These are phyloP conservation scores for Polypterus bichir DNA, from an alignment of 2,113 vertebrate species.

Conservation along the genomic window DNA sequence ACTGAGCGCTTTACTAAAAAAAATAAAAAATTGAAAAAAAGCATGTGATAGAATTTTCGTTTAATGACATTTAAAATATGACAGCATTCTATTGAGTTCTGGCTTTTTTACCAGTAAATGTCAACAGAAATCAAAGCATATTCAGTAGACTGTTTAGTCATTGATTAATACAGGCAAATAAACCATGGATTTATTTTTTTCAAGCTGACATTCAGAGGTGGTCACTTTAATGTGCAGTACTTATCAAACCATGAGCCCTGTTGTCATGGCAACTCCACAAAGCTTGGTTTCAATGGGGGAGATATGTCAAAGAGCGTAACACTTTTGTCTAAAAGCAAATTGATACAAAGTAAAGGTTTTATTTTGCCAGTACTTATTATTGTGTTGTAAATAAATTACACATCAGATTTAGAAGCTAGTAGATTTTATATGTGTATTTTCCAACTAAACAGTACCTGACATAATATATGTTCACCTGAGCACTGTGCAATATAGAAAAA, in stretches of 20 bases:
- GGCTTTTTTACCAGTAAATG: background rate
- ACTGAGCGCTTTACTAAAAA: too few species aligned
- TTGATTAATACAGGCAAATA: constrained; percentile 1
- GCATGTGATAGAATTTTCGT: too few species aligned
- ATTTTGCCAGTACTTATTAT: too few species aligned
- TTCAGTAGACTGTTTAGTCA: background rate
- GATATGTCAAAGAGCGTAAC: constrained; percentile 1
- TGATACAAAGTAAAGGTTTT: background rate
- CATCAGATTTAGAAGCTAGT: too few species aligned
- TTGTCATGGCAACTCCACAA: constrained; percentile 11
- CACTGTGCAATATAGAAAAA: too few species aligned
- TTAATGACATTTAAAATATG: too few species aligned
- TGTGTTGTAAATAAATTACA: too few species aligned
- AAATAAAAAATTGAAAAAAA: too few species aligned
- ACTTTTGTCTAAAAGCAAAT: background rate
- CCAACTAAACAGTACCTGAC: too few species aligned
- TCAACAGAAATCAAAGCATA: constrained; percentile 2
- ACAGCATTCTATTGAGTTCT: too few species aligned
- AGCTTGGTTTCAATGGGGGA: constrained; percentile 6
- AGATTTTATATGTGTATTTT: too few species aligned
- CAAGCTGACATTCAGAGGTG: background rate
- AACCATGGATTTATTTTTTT: background rate
- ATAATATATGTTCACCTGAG: too few species aligned
- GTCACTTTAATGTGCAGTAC: constrained; percentile 3
- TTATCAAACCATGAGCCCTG: constrained; percentile 1